phyloP scores from a whole-genome alignment of 2,797 vertebrate species.

The Pampus argenteus region DNA sequence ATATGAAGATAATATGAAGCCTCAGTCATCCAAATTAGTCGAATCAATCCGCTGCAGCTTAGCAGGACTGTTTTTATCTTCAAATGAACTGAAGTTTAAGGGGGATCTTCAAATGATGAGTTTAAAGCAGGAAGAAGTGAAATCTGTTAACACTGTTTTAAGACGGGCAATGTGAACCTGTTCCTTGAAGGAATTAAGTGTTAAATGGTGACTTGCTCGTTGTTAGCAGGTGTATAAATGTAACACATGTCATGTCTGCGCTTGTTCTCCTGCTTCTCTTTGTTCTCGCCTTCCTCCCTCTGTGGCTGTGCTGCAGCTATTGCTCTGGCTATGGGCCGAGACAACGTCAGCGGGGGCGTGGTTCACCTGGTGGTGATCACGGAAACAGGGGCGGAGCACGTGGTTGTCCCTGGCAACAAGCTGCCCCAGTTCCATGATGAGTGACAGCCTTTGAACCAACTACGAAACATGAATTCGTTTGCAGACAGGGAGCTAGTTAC shows the following conservation, averaged over 20 bases:
- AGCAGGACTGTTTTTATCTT: too few species aligned
- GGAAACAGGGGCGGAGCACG: constrained; percentile 83
- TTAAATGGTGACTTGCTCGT: not conserved
- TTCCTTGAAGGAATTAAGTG: not conserved
- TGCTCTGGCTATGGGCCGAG: constrained; percentile 88
- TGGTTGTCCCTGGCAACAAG: constrained; percentile 85
- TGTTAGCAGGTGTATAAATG: not conserved
- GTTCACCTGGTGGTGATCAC: constrained; percentile 87
- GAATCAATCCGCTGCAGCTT: too few species aligned
- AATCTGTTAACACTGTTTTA: too few species aligned
- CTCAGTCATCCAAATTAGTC: too few species aligned
- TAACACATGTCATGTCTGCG: not conserved
- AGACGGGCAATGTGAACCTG: too few species aligned
- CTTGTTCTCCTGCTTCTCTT: not conserved
- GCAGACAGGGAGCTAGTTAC: not conserved
- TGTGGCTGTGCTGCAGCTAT: constrained; percentile 78
- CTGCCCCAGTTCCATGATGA: constrained; percentile 87
- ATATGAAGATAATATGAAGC: too few species aligned
- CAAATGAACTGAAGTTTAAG: too few species aligned
- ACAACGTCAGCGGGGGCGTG: constrained; percentile 91
- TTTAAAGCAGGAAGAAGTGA: too few species aligned
- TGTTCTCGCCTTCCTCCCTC: not conserved
- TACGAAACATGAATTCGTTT: not conserved
- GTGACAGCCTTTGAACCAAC: not conserved
- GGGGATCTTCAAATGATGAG: too few species aligned